Evolutionary conservation across 2,797 vertebrate genomes (phyloP), one percentile per base, ranked within the genome.

Genomic region (Melanotaenia maccullochi): DNA sequence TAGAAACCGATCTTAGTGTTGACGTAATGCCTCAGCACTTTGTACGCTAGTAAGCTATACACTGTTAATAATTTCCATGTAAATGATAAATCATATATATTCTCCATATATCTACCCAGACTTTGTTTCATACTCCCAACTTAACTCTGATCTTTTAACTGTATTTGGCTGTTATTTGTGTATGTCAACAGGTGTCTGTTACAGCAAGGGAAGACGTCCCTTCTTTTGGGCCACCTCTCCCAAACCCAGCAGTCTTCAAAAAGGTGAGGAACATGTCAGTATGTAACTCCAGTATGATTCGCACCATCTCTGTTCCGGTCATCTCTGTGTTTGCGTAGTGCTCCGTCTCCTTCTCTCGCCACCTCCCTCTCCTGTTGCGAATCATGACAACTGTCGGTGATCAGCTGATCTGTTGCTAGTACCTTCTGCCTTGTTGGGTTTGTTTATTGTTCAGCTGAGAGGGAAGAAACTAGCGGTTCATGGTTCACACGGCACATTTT

Each of bases 141-240:
- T 57, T 40, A 44, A 62, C 60, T 9, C 5, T 1, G 2, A 54
- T 28, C 0, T 3, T 1, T 8, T 44, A 1, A 25, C 40, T 28
- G 22, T 24, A 9, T 71, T 16, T 36, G 51, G 66, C 30, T 65
- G 0, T 65, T 16, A 22, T 62, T 40, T 62, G 47, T 64, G 81
- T n/a, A 6, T 76, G 14, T 72, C 64, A 25, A 25, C 91, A 99
- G 97, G 97, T 99, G 44, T 97, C 97, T 0, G 96, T 99, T 73
- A 98, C 98, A 0, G 98, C 98, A 0, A 92, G 97, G 65, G 97
- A 99, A 87, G 97, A 99, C 0, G 97, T 99, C 0, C 97, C 97
- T 5, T 84, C 95, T 1, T 99, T 99, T 1, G 97, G 97, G 5
- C 98, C 98, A 0, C 93, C 96, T 1, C 94, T 99, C 61, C 97